A percentile compares a stretch with the other conserved stretches of the same genome.
These are phyloP conservation scores for Eutrigla gurnardus DNA, from an alignment of 2,797 vertebrate species.

Conservation along the genomic window DNA sequence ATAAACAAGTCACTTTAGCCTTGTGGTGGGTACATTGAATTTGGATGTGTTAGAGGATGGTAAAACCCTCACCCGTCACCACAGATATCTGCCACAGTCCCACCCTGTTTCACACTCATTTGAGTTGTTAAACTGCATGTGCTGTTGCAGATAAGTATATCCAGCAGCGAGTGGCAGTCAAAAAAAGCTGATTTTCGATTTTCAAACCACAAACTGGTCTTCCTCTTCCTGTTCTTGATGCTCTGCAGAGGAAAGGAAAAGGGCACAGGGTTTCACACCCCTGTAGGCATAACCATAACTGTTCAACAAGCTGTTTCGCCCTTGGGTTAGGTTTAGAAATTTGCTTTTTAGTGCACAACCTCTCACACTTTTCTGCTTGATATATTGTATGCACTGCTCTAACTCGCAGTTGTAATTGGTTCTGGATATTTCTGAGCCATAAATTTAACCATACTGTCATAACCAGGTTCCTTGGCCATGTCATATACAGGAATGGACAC, in stretches of 20 bases:
- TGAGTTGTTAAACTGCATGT: neutral
- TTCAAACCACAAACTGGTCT: constrained; percentile 52
- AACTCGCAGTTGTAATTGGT: neutral
- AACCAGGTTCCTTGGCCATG: neutral
- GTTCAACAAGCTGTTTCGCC: neutral
- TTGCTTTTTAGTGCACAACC: neutral
- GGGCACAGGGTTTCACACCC: constrained; percentile 15
- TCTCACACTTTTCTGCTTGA: neutral
- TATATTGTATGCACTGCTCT: neutral
- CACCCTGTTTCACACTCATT: neutral
- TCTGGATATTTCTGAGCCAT: neutral
- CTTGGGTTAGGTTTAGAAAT: neutral
- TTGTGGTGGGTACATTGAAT: neutral
- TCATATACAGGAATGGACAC: neutral
- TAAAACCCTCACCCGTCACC: neutral
- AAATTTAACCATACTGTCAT: neutral
- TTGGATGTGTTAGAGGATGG: neutral
- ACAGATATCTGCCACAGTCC: neutral
- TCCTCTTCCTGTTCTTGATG: constrained; percentile 58
- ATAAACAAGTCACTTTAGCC: neutral
- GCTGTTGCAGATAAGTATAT: constrained; percentile 10
- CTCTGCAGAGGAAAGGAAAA: constrained; percentile 38
- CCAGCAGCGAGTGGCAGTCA: neutral
- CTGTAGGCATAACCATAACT: neutral
- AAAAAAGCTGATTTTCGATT: constrained; percentile 19